Conservation (phyloP, 2,797 vertebrate genomes). For the Propithecus deckenii region DNA sequence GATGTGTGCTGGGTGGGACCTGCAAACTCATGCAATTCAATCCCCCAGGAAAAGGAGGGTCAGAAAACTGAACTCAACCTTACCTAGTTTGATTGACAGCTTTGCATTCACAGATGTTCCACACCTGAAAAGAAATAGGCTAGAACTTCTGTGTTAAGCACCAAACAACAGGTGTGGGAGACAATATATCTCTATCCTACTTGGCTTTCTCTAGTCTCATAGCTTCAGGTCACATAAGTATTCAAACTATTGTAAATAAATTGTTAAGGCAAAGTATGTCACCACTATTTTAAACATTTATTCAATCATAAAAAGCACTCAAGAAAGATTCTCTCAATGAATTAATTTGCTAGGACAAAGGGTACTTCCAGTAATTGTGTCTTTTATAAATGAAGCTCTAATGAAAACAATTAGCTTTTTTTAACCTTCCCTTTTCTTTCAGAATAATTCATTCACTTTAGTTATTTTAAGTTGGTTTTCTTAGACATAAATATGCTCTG, state of each 20-base stretch:
- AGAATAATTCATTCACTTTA: slow-evolving; percentile 29
- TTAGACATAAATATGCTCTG: not conserved
- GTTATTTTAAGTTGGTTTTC: slow-evolving; percentile 14
- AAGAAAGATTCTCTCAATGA: not conserved
- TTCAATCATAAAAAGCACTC: not conserved
- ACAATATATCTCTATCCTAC: not conserved
- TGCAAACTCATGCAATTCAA: not conserved
- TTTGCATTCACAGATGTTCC: not conserved
- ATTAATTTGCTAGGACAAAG: not conserved
- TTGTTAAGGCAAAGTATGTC: slow-evolving; percentile 21
- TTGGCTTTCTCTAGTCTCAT: not conserved
- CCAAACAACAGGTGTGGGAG: not conserved
- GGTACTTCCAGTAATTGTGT: slow-evolving; percentile 42
- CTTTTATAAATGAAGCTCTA: slow-evolving; percentile 36
- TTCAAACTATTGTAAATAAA: not conserved
- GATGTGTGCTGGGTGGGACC: not conserved
- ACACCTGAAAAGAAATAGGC: not conserved
- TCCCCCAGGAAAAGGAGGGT: not conserved
- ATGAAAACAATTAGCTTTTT: slow-evolving; percentile 1
- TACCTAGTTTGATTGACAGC: not conserved
- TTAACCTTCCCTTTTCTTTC: slow-evolving; percentile 30
- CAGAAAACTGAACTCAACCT: not conserved
- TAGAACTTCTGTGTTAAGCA: not conserved
- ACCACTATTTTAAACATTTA: not conserved
- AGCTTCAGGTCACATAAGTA: not conserved